Conservation (phyloP, 2,888 invertebrate species). For the Sinhomidia bicolor region DNA sequence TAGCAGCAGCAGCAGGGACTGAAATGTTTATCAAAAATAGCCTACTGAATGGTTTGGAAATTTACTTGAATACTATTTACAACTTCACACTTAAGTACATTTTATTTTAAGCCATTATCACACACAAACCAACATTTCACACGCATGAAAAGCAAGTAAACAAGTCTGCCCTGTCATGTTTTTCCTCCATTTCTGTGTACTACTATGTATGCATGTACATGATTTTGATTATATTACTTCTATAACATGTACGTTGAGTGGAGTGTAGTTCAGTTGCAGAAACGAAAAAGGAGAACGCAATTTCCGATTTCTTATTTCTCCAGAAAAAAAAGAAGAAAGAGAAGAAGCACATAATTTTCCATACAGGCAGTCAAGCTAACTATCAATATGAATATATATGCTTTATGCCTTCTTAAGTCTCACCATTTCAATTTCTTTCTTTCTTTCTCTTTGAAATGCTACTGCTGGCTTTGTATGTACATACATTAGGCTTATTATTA, state of each 20-base stretch:
- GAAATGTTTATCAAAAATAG: conserved; percentile 46
- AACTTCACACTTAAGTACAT: conserved; percentile 8
- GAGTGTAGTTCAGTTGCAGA: conserved; percentile 51
- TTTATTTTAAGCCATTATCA: not conserved
- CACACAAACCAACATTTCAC: conserved; percentile 16
- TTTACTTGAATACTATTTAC: conserved; percentile 35
- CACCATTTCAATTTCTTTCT: conserved; percentile 26
- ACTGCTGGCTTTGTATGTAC: not conserved
- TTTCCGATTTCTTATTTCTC: conserved; percentile 68
- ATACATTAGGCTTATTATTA: not conserved
- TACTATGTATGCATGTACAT: not conserved
- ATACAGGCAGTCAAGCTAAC: not conserved
- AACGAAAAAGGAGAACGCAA: conserved; percentile 67
- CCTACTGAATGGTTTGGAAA: not conserved
- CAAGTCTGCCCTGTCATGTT: conserved; percentile 29
- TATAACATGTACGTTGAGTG: conserved; percentile 32
- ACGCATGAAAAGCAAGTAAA: not conserved
- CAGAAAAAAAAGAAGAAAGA: conserved; percentile 44
- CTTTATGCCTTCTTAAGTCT: not conserved
- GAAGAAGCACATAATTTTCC: conserved; percentile 21
- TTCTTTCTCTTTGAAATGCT: too few species aligned
- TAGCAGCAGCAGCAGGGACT: too few species aligned
- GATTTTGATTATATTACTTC: conserved; percentile 25
- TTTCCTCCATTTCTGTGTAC: not conserved
- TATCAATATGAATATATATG: not conserved